Percentiles rank a stretch among this genome's conserved stretches.
phyloP scores from a whole-genome alignment of 2,113 vertebrate genomes.

The Hyla sarda region DNA sequence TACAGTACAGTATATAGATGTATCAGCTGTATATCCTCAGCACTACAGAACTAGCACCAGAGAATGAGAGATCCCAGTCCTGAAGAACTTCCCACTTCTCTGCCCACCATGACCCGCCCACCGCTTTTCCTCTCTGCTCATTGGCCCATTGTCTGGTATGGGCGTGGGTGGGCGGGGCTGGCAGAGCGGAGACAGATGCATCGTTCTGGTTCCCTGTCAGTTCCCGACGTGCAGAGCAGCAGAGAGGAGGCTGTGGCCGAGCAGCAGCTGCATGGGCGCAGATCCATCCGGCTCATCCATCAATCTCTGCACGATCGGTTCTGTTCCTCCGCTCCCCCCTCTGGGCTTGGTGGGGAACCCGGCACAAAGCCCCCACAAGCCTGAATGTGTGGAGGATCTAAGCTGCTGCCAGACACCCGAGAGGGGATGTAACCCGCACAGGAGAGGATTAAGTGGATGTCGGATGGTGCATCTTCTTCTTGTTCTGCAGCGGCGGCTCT shows the following conservation, averaged over 20 bases:
- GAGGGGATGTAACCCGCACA: conserved; percentile 18
- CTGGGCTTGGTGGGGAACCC: background rate
- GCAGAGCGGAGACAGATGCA: conserved; percentile 33
- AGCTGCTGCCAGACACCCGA: conserved; percentile 22
- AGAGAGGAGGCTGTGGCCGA: conserved; percentile 31
- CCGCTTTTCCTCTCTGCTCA: background rate
- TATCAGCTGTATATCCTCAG: no score
- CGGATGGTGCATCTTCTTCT: conserved; percentile 21
- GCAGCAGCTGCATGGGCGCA: conserved; percentile 21
- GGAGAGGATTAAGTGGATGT: conserved; percentile 46
- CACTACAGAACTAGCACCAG: no score
- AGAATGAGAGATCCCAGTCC: conserved; percentile 16
- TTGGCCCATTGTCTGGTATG: background rate
- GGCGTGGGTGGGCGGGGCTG: conserved; percentile 9
- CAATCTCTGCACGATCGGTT: conserved; percentile 47
- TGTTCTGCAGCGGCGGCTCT: conserved; percentile 31
- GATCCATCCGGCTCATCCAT: conserved; percentile 33
- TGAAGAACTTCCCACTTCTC: background rate
- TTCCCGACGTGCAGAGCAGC: conserved; percentile 59
- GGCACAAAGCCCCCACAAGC: background rate
- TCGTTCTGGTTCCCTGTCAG: conserved; percentile 41
- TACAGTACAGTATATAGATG: no score
- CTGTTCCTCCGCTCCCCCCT: background rate
- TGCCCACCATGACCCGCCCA: background rate
- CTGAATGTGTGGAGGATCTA: conserved; percentile 4